Base-by-base conservation (phyloP, 2,888 invertebrate genomes). In the Sphaeridia pumilis region DNA sequence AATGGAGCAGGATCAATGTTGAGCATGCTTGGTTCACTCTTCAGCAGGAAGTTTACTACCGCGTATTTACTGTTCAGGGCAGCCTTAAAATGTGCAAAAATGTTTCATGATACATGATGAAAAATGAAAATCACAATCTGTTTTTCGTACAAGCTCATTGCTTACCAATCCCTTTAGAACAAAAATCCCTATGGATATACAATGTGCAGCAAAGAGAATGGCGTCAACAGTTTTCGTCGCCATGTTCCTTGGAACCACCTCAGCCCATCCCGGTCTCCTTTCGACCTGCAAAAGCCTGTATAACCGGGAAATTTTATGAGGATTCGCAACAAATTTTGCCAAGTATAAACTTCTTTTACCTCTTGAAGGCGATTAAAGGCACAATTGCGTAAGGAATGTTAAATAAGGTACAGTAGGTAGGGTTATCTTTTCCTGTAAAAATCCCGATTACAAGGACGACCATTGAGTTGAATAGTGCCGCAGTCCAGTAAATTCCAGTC, bases 301-400 rank as follows among this genome's bases (percentile, higher is more conserved):
- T 34, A 38, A 38, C 12, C 7, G 43, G 38, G 20, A 51, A 38
- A 31, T 14, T 12, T 47, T 26, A 47, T 22, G 14, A 17, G n/a
- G 38, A 38, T 12, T 48, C 36, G 4, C 36, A 38, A 20, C 28
- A 24, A 14, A 12, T 24, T 38, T 38, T 10, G 26, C 17, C 36
- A 21, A 27, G n/a, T 7, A 24, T 22, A 43, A 14, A 7, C 22
- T 43, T 12, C 5, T 49, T 25, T 7, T 49, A 64, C 64, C 64
- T 54, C 41, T 56, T 25, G 7, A 59, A 17, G 4, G 49, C 59
- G 14, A 53, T 31, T 14, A 64, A 53, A 1, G 64, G 64, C 25
- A 64, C 57, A 12, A 61, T 3, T n/a, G 59, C 60, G 51, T 63
- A 64, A 14, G 61, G 62, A 34, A 60, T 50, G 38, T 64, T 64